A percentile compares a stretch with the other conserved stretches of the same genome.
Conservation (phyloP, 35 echinoderm and acorn worm genomes). For the Ophiothrix spiculata region DNA sequence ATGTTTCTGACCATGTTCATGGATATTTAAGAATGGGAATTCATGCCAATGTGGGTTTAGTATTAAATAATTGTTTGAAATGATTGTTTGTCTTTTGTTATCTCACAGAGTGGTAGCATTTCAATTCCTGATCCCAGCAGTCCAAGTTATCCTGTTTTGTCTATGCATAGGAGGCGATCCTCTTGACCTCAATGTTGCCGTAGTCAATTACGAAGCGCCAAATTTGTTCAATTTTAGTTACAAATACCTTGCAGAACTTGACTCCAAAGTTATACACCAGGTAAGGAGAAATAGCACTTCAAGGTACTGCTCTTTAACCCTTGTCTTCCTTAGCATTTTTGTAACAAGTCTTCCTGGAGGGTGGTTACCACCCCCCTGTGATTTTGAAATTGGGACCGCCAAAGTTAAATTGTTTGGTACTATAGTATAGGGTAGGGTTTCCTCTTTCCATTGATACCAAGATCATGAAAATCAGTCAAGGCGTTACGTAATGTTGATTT, state of each 20-base stretch:
- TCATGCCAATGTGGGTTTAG: not conserved
- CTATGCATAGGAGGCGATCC: constrained; percentile 73
- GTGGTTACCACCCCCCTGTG: no score
- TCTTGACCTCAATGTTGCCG: constrained; percentile 53
- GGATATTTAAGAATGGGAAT: not conserved
- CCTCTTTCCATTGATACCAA: no score
- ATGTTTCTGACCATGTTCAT: no score
- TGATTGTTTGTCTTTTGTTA: not conserved
- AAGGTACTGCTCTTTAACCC: no score
- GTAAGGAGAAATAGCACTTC: no score
- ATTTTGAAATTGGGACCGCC: no score
- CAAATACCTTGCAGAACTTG: constrained; percentile 42
- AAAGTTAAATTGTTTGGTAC: no score
- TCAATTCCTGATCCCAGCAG: constrained; percentile 72
- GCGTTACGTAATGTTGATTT: no score
- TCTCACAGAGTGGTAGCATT: constrained; percentile 57
- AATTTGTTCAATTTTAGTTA: constrained; percentile 30
- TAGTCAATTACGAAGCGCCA: constrained; percentile 62
- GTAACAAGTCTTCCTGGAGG: no score
- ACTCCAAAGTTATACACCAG: constrained; percentile 64
- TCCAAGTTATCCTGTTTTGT: constrained; percentile 83
- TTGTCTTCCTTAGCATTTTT: no score
- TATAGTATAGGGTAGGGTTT: no score
- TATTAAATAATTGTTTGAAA: not conserved
- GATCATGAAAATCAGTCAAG: no score